Evolutionary conservation across 2,113 vertebrate genomes (phyloP).

Genomic region (Notechis scutatus): DNA sequence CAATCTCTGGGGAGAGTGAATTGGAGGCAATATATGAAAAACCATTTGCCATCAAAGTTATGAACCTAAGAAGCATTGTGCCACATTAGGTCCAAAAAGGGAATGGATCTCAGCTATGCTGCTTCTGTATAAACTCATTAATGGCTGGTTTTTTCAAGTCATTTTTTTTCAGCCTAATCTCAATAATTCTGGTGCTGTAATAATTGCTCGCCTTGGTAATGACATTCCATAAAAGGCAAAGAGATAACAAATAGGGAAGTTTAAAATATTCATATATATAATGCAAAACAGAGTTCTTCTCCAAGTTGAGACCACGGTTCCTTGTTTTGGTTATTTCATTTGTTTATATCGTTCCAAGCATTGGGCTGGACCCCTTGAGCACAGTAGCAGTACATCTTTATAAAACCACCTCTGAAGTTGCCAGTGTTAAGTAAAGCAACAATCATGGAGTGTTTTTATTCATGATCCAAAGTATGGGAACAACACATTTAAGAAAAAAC

Average conservation of each 20-base stretch:
- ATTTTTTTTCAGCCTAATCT: conserved; percentile 46
- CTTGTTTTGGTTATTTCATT: conserved; percentile 25
- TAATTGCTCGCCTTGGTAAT: conserved; percentile 46
- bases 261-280: conserved; percentile 31
- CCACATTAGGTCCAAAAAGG: conserved; percentile 56
- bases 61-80: conserved; percentile 62
- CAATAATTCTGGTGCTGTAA: conserved; percentile 66
- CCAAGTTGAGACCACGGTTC: conserved; percentile 59
- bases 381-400: conserved; percentile 10
- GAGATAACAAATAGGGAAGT: conserved; percentile 49
- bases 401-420: background rate
- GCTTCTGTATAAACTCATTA: conserved; percentile 60
- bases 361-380: background rate
- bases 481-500: background rate
- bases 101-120: conserved; percentile 42
- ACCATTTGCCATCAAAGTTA: conserved; percentile 50
- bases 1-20: conserved; percentile 5
- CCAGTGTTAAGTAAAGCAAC: background rate
- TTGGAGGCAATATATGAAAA: background rate
- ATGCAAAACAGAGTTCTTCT: conserved; percentile 50
- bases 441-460: background rate
- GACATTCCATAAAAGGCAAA: conserved; percentile 43
- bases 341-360: conserved; percentile 51
- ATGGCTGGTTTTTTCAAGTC: conserved; percentile 49
- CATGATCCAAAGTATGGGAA: background rate